These are phyloP conservation scores for Hippocampus barbouri DNA, from an alignment of 2,113 vertebrate genomes.

Conservation along the genomic window DNA sequence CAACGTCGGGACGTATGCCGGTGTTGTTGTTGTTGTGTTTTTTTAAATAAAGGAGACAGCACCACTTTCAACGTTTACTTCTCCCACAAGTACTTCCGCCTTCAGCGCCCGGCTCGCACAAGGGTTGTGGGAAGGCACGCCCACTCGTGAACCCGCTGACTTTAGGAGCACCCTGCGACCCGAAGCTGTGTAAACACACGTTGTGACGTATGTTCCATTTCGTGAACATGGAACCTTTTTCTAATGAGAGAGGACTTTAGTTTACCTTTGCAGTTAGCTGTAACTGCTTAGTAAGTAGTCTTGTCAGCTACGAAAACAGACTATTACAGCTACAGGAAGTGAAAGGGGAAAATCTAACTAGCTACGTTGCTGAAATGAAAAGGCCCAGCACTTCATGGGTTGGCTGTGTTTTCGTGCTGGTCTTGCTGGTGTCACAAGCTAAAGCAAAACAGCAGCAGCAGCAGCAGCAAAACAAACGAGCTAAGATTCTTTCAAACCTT, in stretches of 20 bases:
- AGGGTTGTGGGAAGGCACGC: conserved; percentile 51
- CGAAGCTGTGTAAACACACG: conserved; percentile 49
- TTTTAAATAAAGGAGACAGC: not conserved
- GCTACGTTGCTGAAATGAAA: no score
- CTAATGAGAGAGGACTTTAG: not conserved
- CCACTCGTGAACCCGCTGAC: conserved; percentile 72
- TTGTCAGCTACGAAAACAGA: not conserved
- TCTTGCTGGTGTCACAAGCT: no score
- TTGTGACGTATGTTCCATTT: conserved; percentile 33
- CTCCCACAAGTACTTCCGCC: not conserved
- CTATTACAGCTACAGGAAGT: not conserved
- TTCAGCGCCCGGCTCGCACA: not conserved
- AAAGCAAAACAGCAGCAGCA: no score
- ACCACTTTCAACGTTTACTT: not conserved
- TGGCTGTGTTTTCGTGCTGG: no score
- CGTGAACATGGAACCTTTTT: not conserved
- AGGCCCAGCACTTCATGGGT: no score
- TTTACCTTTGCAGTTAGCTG: not conserved
- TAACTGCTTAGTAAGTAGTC: not conserved
- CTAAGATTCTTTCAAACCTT: no score
- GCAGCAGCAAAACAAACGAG: no score
- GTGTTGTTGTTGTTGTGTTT: not conserved
- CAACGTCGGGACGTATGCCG: conserved; percentile 5
- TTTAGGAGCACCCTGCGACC: conserved; percentile 46
- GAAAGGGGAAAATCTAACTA: no score